Evolutionary conservation across 2,113 vertebrate species (phyloP).

Genomic region (Vulpes ferrilata): DNA sequence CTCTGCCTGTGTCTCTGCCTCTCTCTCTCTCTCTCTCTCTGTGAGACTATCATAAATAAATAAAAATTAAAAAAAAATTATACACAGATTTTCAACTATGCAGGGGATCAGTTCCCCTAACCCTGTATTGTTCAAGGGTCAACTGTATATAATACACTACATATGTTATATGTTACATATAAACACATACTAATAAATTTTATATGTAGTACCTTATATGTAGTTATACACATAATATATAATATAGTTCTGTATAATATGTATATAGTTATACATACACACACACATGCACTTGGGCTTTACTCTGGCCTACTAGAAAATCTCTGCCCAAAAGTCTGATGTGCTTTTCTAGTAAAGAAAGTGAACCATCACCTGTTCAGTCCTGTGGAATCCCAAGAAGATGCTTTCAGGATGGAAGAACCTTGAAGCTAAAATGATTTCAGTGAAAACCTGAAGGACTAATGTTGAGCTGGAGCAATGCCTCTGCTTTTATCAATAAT

Average conservation of each 20-base stretch:
- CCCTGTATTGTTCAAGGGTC: background rate
- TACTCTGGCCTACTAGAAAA: background rate
- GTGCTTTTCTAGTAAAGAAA: background rate
- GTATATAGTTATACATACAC: background rate
- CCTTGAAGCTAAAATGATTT: background rate
- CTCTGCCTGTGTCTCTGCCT: no score
- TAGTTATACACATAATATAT: background rate
- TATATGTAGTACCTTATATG: background rate
- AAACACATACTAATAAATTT: background rate
- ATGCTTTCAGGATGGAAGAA: background rate
- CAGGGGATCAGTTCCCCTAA: background rate
- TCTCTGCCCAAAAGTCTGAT: background rate
- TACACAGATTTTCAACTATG: background rate
- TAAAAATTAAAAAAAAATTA: background rate
- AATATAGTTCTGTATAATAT: background rate
- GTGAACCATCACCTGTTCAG: background rate
- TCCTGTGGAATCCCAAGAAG: background rate
- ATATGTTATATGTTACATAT: background rate
- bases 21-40: no score
- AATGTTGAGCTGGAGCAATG: background rate
- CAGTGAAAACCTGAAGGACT: background rate
- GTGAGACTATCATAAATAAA: no score
- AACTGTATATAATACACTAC: background rate
- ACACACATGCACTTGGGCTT: background rate
- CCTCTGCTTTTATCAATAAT: slow-evolving; percentile 3